Evolutionary conservation across 1,140 invertebrate species (phyloP).

Genomic region (Drosophila takahashii): DNA sequence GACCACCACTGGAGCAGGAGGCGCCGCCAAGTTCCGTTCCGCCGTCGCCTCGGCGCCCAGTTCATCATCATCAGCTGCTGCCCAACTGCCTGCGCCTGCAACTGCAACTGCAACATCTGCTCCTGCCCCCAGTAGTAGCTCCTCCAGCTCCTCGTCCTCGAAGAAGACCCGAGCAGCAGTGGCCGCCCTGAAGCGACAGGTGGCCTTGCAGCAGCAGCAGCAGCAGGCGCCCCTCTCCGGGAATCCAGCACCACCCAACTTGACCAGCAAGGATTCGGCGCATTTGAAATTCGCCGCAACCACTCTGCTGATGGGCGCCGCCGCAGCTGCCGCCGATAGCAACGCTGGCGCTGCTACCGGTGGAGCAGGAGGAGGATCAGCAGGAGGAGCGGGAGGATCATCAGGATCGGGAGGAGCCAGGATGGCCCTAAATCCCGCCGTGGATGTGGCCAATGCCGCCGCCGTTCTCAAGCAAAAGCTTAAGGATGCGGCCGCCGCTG

Average conservation of each 20-base stretch:
- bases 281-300: slow-evolving; percentile 73
- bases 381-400: neutral
- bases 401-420: slow-evolving; percentile 7
- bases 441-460: slow-evolving; percentile 63
- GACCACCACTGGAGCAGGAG: slow-evolving; percentile 47
- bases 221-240: slow-evolving; percentile 45
- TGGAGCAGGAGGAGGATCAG: slow-evolving; percentile 4
- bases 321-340: slow-evolving; percentile 70
- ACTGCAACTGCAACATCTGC: slow-evolving; percentile 11
- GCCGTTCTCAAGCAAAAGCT: slow-evolving; percentile 76
- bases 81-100: slow-evolving; percentile 1
- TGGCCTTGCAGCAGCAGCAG: slow-evolving; percentile 55
- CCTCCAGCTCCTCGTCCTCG: slow-evolving; percentile 37
- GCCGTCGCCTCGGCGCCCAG: slow-evolving; percentile 67
- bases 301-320: slow-evolving; percentile 69
- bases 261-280: slow-evolving; percentile 65
- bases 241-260: slow-evolving; percentile 17
- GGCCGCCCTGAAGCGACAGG: slow-evolving; percentile 67
- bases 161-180: slow-evolving; percentile 68
- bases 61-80: slow-evolving; percentile 13
- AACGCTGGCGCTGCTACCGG: slow-evolving; percentile 63
- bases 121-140: slow-evolving; percentile 17
- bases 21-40: slow-evolving; percentile 68
- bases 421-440: slow-evolving; percentile 38
- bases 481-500: slow-evolving; percentile 65